These are phyloP conservation scores for Cephus cinctus DNA, from an alignment of 1,140 invertebrate genomes.

Conservation along the genomic window DNA sequence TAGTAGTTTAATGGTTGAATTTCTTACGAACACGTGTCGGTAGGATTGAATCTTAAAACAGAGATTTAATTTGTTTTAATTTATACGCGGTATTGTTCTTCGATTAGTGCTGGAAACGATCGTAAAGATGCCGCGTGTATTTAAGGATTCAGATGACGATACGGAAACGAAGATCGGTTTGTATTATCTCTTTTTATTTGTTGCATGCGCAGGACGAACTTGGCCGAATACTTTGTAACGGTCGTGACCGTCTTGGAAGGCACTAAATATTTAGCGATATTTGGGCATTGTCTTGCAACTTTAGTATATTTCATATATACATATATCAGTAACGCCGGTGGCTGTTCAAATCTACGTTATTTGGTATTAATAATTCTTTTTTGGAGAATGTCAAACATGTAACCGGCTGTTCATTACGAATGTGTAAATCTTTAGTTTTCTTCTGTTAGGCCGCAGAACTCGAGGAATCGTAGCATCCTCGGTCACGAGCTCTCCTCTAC, in stretches of 20 bases:
- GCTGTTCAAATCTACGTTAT: not conserved
- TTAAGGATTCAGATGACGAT: slow-evolving; percentile 32
- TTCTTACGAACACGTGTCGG: too few relatives aligned
- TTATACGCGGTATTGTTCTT: too few relatives aligned
- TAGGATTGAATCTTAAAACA: too few relatives aligned
- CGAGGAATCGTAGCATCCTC: slow-evolving; percentile 7
- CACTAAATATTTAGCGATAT: not conserved
- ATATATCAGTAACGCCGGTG: not conserved
- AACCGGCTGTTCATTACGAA: not conserved
- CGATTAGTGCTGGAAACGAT: slow-evolving; percentile 1
- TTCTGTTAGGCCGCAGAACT: slow-evolving; percentile 16
- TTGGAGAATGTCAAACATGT: not conserved
- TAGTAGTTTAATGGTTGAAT: too few relatives aligned
- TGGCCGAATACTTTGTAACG: slow-evolving; percentile 10
- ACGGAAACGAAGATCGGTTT: slow-evolving; percentile 24
- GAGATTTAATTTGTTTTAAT: too few relatives aligned
- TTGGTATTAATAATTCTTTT: not conserved
- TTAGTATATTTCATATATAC: not conserved
- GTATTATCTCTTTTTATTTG: slow-evolving; percentile 21
- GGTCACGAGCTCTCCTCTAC: slow-evolving; percentile 28
- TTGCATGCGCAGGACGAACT: slow-evolving; percentile 6
- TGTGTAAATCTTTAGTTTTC: not conserved
- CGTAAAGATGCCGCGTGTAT: slow-evolving; percentile 27
- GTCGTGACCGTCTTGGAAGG: slow-evolving; percentile 5
- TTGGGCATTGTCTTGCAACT: not conserved